These are phyloP conservation scores for Mesocentrotus franciscanus DNA, from an alignment of 53 echinoderm and acorn worm species.

Conservation along the genomic window DNA sequence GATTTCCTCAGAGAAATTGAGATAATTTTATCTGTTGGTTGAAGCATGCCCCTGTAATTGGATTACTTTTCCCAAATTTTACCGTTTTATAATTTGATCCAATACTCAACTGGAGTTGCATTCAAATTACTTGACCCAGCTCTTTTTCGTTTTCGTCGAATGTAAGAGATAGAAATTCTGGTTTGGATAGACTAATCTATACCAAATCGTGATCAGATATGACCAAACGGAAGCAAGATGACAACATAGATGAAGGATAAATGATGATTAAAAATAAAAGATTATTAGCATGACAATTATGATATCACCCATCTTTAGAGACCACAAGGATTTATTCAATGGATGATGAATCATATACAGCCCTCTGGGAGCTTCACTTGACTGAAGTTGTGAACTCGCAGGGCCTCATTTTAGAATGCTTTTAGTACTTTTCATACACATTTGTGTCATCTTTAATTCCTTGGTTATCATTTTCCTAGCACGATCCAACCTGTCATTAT, in stretches of 20 bases:
- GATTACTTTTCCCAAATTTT: conserved; percentile 44
- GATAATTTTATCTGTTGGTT: conserved; percentile 55
- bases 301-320: conserved; percentile 16
- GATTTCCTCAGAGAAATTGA: conserved; percentile 43
- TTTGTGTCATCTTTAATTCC: conserved; percentile 39
- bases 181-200: not conserved
- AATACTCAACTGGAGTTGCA: conserved; percentile 1
- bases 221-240: not conserved
- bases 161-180: not conserved
- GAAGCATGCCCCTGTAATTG: conserved; percentile 39
- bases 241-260: not conserved
- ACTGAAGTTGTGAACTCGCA: not conserved
- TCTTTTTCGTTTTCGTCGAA: not conserved
- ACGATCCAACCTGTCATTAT: not conserved
- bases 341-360: not conserved
- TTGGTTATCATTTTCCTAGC: not conserved
- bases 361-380: not conserved
- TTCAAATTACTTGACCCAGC: not conserved
- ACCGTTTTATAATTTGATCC: conserved; percentile 3
- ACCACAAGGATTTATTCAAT: not conserved
- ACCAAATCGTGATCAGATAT: not conserved
- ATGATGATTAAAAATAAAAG: conserved; percentile 5
- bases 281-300: not conserved
- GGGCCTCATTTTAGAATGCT: conserved; percentile 43
- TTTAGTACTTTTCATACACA: not conserved